A percentile compares a stretch with the other conserved stretches of the same genome.
phyloP scores from a whole-genome alignment of 2,113 vertebrate species.

The Cercopithecus mona region DNA sequence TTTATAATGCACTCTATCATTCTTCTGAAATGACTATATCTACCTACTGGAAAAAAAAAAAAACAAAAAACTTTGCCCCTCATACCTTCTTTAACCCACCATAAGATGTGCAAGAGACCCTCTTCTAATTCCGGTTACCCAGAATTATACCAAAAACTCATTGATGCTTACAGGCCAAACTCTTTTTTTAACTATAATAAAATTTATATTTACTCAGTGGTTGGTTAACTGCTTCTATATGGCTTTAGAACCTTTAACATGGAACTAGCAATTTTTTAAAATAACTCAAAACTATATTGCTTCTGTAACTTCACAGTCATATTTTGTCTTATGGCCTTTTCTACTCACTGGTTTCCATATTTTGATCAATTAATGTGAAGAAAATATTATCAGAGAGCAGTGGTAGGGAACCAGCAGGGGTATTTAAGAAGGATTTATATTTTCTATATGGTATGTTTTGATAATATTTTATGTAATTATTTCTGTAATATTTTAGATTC shows the following conservation, averaged over 20 bases:
- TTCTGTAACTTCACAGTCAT: not conserved
- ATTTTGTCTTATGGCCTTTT: constrained; percentile 16
- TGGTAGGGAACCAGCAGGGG: not conserved
- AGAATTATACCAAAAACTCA: constrained; percentile 5
- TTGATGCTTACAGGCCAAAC: not conserved
- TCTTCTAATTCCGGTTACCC: constrained; percentile 30
- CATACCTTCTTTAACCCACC: not conserved
- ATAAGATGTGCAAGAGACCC: not conserved
- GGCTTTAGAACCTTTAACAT: constrained; percentile 19
- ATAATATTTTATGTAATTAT: not conserved
- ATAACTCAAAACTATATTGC: constrained; percentile 10
- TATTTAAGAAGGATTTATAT: not conserved
- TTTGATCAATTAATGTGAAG: constrained; percentile 30
- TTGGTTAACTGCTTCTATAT: not conserved
- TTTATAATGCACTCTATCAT: not conserved
- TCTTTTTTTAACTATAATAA: constrained; percentile 30
- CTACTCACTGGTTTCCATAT: constrained; percentile 19
- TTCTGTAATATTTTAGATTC: constrained; percentile 9
- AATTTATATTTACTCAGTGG: constrained; percentile 29
- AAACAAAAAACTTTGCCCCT: not conserved
- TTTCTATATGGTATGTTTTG: not conserved
- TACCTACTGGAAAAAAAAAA: not conserved
- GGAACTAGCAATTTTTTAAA: constrained; percentile 20
- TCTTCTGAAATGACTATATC: not conserved
- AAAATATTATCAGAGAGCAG: constrained; percentile 44